Base-by-base conservation (phyloP, 2,113 vertebrate genomes). In the Plecotus auritus region DNA sequence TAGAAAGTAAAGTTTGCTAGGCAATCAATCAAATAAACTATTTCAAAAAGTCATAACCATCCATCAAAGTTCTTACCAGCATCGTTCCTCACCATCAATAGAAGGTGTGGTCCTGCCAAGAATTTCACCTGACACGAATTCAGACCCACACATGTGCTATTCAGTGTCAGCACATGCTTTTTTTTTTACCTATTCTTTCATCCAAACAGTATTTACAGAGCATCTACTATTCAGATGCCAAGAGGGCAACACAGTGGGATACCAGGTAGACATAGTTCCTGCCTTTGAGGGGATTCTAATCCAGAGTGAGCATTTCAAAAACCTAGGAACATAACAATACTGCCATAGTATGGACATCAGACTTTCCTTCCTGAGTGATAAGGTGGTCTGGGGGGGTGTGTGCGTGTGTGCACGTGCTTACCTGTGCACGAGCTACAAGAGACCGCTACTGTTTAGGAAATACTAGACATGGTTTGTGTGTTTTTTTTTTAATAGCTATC, bases 21-120 rank as follows among this genome's bases (percentile, higher is more conserved):
- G 45, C 37, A 23, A 93, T 88, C 87, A 91, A 94, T 92, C 95
- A 93, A 91, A 93, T 7, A 37, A 67, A 84, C 45, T 54, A 83
- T 69, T 94, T 88, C 83, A 74, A 95, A 97, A 97, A 92, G 92
- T 83, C 93, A 72, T n/a, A 90, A 96, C 22, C 4, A 30, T 77
- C 85, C 56, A 92, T 84, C 95, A 93, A 91, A 92, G 30, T 86
- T 91, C 74, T 85, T n/a, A 32, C 26, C 82, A 67, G 85, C 47
- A 76, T 37, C 40, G 28, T 20, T 83, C 30, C 69, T 83, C 45
- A 85, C 26, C 37, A 42, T 7, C 40, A 37, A 9, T 16, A 30
- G 2, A 20, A 89, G 80, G 20, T 14, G 8, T n/a, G 30, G 88
- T 81, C 78, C 23, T 82, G 20, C 47, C 59, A 61, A 28, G 26